A percentile compares a stretch with the other conserved stretches of the same genome.
These are phyloP conservation scores for Calyptommatus sinebrachiatus DNA, from an alignment of 2,113 vertebrate genomes.

Conservation along the genomic window DNA sequence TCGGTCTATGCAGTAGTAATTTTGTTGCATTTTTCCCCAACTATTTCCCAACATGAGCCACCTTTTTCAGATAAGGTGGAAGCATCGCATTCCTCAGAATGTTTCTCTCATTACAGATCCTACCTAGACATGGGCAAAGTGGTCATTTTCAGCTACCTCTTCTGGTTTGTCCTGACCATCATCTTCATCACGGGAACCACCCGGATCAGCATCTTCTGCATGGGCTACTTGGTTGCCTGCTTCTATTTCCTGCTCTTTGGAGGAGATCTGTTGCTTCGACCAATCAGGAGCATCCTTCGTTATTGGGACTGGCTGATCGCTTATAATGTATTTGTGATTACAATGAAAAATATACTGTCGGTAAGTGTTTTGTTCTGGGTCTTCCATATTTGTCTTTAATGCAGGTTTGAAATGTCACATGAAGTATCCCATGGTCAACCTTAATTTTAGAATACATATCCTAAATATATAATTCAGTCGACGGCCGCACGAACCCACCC, in stretches of 20 bases:
- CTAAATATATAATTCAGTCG: too few relatives aligned
- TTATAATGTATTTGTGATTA: constrained; percentile 98
- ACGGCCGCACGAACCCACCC: too few relatives aligned
- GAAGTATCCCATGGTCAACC: too few relatives aligned
- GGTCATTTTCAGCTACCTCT: constrained; percentile 95
- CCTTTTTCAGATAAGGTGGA: neutral
- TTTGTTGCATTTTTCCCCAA: neutral
- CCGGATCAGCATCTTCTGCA: constrained; percentile 96
- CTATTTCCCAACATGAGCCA: neutral
- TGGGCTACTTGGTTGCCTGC: constrained; percentile 97
- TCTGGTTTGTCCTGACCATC: constrained; percentile 98
- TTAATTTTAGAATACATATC: too few relatives aligned
- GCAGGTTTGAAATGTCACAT: too few relatives aligned
- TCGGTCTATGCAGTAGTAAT: neutral
- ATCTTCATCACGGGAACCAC: constrained; percentile 98
- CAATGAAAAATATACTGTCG: constrained; percentile 97
- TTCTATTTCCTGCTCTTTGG: constrained; percentile 99
- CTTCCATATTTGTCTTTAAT: neutral
- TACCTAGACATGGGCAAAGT: constrained; percentile 99
- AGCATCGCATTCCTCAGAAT: constrained; percentile 2
- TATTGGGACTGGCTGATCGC: constrained; percentile 99
- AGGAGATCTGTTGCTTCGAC: constrained; percentile 90
- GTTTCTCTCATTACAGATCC: constrained; percentile 75
- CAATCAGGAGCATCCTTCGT: constrained; percentile 91
- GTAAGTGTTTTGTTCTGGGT: constrained; percentile 66